A percentile compares a stretch with the other conserved stretches of the same genome.
Conservation (phyloP, 2,797 vertebrate genomes). For the Lepus oiostolus region DNA sequence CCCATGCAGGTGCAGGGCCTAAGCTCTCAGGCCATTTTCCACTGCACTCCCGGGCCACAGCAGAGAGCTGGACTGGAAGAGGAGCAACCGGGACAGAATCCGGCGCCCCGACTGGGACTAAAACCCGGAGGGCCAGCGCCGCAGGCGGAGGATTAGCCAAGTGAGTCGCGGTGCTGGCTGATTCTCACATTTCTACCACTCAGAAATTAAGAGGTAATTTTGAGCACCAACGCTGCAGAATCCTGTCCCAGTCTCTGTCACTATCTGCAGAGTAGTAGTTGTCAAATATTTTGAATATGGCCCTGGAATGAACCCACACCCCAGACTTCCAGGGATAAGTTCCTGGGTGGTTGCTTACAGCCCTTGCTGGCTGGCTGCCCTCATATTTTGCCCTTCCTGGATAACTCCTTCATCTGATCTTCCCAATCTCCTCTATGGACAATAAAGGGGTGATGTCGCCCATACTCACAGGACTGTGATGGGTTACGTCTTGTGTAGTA, state of each 20-base stretch:
- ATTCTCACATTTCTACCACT: background rate
- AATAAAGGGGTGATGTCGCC: background rate
- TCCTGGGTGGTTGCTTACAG: background rate
- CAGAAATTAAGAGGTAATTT: background rate
- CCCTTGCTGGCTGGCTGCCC: background rate
- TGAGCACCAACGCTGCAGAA: background rate
- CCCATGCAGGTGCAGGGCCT: too few relatives aligned
- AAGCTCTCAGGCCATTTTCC: too few relatives aligned
- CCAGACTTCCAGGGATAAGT: background rate
- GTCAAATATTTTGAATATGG: background rate
- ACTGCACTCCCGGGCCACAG: too few relatives aligned
- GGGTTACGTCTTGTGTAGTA: background rate
- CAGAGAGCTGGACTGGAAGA: too few relatives aligned
- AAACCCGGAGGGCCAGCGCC: too few relatives aligned
- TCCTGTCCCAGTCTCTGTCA: background rate
- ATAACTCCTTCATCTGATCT: background rate
- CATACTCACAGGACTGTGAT: rapidly evolving
- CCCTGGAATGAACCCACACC: rapidly evolving
- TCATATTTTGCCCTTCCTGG: background rate
- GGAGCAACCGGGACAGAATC: too few relatives aligned
- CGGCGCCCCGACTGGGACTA: too few relatives aligned
- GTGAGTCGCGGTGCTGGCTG: too few relatives aligned
- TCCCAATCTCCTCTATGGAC: background rate
- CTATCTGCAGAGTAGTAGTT: background rate
- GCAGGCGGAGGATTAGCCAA: too few relatives aligned